Conservation (phyloP, 2,888 invertebrate genomes). For the Sarcophaga carnaria region DNA sequence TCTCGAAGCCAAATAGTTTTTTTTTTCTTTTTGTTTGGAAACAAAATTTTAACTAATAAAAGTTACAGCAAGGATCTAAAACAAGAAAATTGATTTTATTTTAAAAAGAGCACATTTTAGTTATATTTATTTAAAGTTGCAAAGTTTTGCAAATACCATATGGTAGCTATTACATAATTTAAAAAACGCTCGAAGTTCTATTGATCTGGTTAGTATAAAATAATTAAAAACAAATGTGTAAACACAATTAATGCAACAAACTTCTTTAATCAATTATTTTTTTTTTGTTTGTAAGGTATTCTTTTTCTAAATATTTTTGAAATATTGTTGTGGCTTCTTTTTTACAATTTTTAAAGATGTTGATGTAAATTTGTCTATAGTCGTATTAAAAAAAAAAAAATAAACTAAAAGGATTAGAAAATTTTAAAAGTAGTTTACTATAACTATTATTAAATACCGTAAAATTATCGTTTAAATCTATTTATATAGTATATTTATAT, state of each 20-base stretch:
- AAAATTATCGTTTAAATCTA: constrained; percentile 44
- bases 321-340: constrained; percentile 74
- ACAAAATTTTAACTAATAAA: too few species aligned
- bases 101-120: too few species aligned
- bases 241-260: constrained; percentile 23
- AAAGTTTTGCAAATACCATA: neutral
- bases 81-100: too few species aligned
- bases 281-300: constrained; percentile 6
- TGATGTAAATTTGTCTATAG: constrained; percentile 64
- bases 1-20: too few species aligned
- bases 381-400: constrained; percentile 54
- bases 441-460: constrained; percentile 60
- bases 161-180: neutral
- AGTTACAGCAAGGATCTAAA: too few species aligned
- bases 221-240: constrained; percentile 29
- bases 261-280: neutral
- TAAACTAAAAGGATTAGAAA: constrained; percentile 59
- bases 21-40: too few species aligned
- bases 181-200: constrained; percentile 1
- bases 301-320: constrained; percentile 20
- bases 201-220: constrained; percentile 2
- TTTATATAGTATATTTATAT: constrained; percentile 35
- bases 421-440: constrained; percentile 48
- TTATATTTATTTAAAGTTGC: neutral
- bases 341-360: constrained; percentile 49